Base-by-base conservation (phyloP, 2,888 invertebrate genomes). In the Amphipyra berbera region DNA sequence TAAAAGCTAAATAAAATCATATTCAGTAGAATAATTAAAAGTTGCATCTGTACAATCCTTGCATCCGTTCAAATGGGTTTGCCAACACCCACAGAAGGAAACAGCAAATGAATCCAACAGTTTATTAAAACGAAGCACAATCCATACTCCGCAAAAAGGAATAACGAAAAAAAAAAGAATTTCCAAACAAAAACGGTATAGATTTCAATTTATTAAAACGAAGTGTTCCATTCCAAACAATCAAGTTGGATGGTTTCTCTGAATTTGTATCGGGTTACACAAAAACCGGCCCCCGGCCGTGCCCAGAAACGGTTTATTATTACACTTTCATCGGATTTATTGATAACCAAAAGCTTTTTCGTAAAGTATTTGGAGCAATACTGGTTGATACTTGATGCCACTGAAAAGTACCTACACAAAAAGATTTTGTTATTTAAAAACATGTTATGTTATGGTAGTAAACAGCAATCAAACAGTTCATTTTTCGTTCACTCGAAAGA, bases 161-260 rank as follows among this genome's bases (percentile, higher is more conserved):
- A 15, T 6, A 35, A 47, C 13, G 6, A 12, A 14, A 49, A 49
- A 49, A 21, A 35, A 64, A 59, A 33, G 56, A 59, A 44, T 67
- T 55, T 13, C 38, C 6, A 70, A 59, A 76, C 41, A 61, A 63
- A 56, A 74, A 47, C 30, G 41, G 57, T 66, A 48, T 74, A 15
- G 61, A 65, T 68, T 76, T 65, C 62, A 58, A 61, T 74, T 76
- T 71, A 68, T 65, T 60, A 63, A 49, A 60, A 49, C 7, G 33
- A 21, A 58, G 68, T 61, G 40, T 76, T 76, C 13, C 12, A 40
- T 73, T 67, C 65, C 76, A 65, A 61, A 71, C 68, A 70, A 76
- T 66, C 66, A 55, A 61, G 35, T 61, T 59, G 13, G 12, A 40
- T 41, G 56, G 62, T 55, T 63, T 73, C 55, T 47, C 21, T 35